phyloP scores from a whole-genome alignment of 2,888 invertebrate species.

The Conus canariensis region DNA sequence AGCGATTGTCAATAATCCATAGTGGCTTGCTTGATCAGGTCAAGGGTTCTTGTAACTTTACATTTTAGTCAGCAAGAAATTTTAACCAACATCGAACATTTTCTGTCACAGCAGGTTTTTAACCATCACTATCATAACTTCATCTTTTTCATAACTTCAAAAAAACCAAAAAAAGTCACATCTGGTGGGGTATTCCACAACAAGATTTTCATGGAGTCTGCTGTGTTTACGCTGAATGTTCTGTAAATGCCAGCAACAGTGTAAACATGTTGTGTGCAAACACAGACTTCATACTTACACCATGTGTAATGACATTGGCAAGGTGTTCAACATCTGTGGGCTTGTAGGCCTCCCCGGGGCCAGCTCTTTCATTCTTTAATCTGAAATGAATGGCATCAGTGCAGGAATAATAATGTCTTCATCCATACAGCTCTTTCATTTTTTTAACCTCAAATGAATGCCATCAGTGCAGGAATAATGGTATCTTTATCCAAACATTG shows the following conservation, averaged over 20 bases:
- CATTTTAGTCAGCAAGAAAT: background rate
- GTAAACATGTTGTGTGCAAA: no score
- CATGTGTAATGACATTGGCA: conserved; percentile 95
- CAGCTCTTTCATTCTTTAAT: conserved; percentile 74
- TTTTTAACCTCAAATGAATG: background rate
- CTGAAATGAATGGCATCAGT: conserved; percentile 54
- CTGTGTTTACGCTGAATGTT: no score
- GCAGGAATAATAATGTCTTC: conserved; percentile 13
- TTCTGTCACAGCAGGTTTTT: no score
- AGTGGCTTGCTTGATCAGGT: background rate
- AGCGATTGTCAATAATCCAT: background rate
- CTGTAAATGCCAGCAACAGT: no score
- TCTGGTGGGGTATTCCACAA: no score
- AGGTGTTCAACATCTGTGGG: conserved; percentile 94
- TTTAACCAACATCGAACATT: conserved; percentile 85
- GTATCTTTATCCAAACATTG: background rate
- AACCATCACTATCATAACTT: no score
- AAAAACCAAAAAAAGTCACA: no score
- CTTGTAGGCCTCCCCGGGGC: conserved; percentile 84
- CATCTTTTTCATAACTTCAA: no score
- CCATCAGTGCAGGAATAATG: background rate
- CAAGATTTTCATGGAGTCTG: no score
- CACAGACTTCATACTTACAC: conserved; percentile 79
- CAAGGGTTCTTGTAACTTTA: background rate
- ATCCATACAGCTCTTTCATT: no score